These are phyloP conservation scores for Ptychobarbus kaznakovi DNA, from an alignment of 2,797 vertebrate genomes.

Conservation along the genomic window DNA sequence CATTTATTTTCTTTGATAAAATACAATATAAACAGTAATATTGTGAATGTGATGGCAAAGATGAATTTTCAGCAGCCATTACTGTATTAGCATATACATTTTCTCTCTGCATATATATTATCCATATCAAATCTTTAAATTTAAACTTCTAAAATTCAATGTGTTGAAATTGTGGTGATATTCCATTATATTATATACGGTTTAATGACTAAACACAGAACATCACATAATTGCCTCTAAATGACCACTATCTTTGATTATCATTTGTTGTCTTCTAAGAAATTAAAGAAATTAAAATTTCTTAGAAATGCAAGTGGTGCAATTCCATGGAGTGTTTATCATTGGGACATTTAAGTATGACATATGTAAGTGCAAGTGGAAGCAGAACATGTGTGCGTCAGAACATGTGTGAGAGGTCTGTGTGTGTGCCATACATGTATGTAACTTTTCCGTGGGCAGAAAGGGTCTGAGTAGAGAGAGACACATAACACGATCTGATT, in stretches of 20 bases:
- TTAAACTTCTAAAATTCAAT: neutral
- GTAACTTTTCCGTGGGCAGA: neutral
- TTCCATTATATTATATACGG: neutral
- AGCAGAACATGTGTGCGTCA: constrained; percentile 12
- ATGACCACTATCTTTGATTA: neutral
- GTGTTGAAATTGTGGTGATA: neutral
- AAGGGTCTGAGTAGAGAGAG: neutral
- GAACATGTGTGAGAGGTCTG: constrained; percentile 27
- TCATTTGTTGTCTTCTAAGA: neutral
- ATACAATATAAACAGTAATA: neutral
- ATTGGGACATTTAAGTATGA: constrained; percentile 30
- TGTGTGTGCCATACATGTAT: constrained; percentile 5
- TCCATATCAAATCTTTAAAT: neutral
- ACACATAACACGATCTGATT: constrained; percentile 35
- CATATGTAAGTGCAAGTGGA: constrained; percentile 9
- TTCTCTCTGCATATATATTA: neutral
- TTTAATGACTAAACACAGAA: neutral
- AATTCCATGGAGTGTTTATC: constrained; percentile 24
- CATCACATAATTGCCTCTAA: neutral
- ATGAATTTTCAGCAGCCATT: neutral
- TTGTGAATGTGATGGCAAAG: neutral
- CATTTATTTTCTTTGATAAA: neutral
- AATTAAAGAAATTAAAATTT: constrained; percentile 2
- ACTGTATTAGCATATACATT: neutral
- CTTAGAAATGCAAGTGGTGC: constrained; percentile 3